Conservation (phyloP, 2,113 vertebrate species). For the Mesitornis unicolor region DNA sequence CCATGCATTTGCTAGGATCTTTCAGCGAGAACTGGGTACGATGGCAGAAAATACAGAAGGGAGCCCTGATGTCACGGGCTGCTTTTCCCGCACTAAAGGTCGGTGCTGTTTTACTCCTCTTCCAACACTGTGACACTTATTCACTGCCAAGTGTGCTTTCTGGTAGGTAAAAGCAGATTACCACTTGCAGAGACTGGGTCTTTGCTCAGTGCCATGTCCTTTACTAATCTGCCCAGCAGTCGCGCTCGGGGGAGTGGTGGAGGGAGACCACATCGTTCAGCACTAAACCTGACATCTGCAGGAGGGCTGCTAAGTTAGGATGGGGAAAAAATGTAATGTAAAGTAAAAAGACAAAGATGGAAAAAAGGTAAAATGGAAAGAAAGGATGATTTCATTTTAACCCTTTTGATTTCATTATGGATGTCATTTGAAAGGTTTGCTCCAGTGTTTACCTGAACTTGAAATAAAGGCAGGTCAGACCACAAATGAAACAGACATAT, state of each 20-base stretch:
- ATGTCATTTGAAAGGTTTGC: not conserved
- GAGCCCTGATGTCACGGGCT: conserved; percentile 37
- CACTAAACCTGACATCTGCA: not conserved
- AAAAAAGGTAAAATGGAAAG: not conserved
- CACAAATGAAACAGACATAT: not conserved
- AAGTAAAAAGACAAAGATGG: not conserved
- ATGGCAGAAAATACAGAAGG: conserved; percentile 69
- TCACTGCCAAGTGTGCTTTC: not conserved
- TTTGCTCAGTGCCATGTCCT: not conserved
- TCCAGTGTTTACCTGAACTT: not conserved
- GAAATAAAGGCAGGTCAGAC: not conserved
- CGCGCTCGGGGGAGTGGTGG: not conserved
- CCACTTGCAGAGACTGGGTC: not conserved
- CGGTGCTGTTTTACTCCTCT: conserved; percentile 27
- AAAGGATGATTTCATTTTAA: not conserved
- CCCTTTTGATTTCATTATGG: not conserved
- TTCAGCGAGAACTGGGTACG: conserved; percentile 63
- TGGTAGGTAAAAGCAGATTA: conserved; percentile 6
- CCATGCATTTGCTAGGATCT: conserved; percentile 63
- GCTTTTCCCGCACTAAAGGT: conserved; percentile 46
- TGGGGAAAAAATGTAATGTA: not conserved
- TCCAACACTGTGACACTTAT: not conserved
- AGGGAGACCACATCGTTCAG: not conserved
- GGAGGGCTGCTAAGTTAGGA: not conserved
- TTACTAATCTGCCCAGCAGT: not conserved